Base-by-base conservation (phyloP, 2,113 vertebrate genomes). In the Pholis gunnellus region DNA sequence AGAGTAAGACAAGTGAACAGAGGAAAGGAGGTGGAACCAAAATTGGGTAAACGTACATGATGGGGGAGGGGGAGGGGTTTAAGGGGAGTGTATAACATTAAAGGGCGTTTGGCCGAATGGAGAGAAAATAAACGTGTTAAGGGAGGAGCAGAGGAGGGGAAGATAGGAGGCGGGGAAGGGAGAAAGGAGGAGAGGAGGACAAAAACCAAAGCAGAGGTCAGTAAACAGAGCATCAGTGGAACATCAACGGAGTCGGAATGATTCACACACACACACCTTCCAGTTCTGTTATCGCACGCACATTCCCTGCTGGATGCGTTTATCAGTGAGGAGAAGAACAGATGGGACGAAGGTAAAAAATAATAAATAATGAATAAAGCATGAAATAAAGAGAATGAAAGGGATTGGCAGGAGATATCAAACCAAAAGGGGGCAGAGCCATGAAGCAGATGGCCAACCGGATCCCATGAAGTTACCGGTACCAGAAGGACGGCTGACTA, bases 121-220 rank as follows among this genome's bases (percentile, higher is more conserved):
- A 84, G 48, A 74, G 56, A 85, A 83, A 90, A 85, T 75, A 82
- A 84, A 76, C 29, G 70, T 57, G 52, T 65, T 76, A 80, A 59
- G 72, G 82, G 63, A 69, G 81, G 87, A 81, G 80, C 72, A 87
- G 72, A 75, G 79, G 82, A 75, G 81, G 85, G 56, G 81, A 69
- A 82, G 81, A 78, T 66, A 81, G 77, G 78, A 79, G 81, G 83
- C 69, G 38, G 79, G 46, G 57, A 70, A 76, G 82, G 82, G 84
- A 84, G 82, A 82, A 79, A 87, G 86, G 83, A 87, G 82, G 87
- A 87, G 78, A 87, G 86, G 87, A 90, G 87, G 90, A 91, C 88
- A 93, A 94, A 94, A 94, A 93, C 88, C 92, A 94, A 93, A 94
- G 93, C 91, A 94, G 91, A 94, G 90, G 92, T 94, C 93, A 94